Conservation (phyloP, 2,888 invertebrate species). For the Ischnus inquisitorius region DNA sequence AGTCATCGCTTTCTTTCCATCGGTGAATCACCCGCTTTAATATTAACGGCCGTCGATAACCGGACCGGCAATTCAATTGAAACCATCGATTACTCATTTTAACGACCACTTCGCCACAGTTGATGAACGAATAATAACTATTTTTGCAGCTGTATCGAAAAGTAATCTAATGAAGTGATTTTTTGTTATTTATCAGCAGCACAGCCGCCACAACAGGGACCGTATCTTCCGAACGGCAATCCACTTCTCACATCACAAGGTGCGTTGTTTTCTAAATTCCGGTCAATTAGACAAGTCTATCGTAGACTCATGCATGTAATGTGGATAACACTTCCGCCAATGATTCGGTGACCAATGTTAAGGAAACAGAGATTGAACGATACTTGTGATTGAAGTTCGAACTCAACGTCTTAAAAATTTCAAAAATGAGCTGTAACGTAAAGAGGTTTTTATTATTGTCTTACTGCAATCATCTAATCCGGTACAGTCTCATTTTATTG, state of each 20-base stretch:
- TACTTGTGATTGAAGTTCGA: no score
- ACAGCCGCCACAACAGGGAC: slow-evolving; percentile 81
- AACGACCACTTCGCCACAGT: not conserved
- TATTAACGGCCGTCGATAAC: not conserved
- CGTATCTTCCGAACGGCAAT: slow-evolving; percentile 84
- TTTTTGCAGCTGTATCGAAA: not conserved
- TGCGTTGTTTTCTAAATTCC: slow-evolving; percentile 65
- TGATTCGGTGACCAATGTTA: no score
- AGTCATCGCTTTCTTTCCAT: not conserved
- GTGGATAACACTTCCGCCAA: no score
- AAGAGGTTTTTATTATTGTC: no score
- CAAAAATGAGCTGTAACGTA: no score
- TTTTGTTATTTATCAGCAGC: slow-evolving; percentile 72
- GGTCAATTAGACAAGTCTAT: no score
- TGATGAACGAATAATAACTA: not conserved
- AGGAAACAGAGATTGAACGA: no score
- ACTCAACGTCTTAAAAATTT: no score
- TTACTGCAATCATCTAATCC: no score
- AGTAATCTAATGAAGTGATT: not conserved
- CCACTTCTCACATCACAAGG: slow-evolving; percentile 82
- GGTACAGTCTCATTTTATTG: no score
- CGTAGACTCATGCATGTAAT: no score
- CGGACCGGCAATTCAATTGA: not conserved
- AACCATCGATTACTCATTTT: not conserved
- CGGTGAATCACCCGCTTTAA: not conserved